These are phyloP conservation scores for Gymnarchus niloticus DNA, from an alignment of 2,113 vertebrate genomes.

Conservation along the genomic window DNA sequence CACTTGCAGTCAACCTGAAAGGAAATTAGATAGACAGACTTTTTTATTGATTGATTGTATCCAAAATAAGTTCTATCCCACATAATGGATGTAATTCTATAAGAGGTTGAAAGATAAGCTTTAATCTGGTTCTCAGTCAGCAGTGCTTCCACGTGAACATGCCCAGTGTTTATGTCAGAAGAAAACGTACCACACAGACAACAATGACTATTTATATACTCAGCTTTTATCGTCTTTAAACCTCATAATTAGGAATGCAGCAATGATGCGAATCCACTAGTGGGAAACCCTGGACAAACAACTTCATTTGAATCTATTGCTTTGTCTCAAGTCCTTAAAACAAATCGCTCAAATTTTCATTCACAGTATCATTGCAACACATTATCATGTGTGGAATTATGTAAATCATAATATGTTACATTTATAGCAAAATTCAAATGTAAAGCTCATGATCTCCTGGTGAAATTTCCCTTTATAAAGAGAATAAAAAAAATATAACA, in stretches of 20 bases:
- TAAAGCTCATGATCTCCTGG: neutral
- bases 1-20: neutral
- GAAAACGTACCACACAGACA: neutral
- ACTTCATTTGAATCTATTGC: neutral
- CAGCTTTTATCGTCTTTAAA: neutral
- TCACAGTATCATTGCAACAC: neutral
- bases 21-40: no score
- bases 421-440: neutral
- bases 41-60: neutral
- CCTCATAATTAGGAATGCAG: neutral
- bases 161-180: neutral
- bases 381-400: neutral
- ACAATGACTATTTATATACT: neutral
- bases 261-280: neutral
- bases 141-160: no score
- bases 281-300: neutral
- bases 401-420: neutral
- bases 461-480: neutral
- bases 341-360: neutral
- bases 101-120: no score
- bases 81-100: no score
- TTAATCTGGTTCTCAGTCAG: no score
- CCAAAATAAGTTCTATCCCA: no score
- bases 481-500: neutral
- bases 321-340: neutral